Evolutionary conservation across 1,140 invertebrate genomes (phyloP), one percentile per base, ranked within the genome.

Genomic region (Apolygus lucorum): DNA sequence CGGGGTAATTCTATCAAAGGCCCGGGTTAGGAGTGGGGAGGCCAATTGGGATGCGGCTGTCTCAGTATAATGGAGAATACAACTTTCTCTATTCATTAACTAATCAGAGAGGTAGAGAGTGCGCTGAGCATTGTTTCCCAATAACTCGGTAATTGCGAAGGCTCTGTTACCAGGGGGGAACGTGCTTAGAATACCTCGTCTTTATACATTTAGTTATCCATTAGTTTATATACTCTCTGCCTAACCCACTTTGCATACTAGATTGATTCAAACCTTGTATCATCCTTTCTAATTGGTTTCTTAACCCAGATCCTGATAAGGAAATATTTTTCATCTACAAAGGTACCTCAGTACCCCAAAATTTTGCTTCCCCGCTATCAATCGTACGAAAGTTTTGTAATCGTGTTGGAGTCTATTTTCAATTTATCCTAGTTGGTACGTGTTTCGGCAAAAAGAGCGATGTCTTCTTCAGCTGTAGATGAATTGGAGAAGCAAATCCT

Each of bases 151-250:
- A 64, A 64, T 64, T 64, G 63, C 63, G 63, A 64, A 13, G 63
- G 63, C 63, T 64, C 63, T 64, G 63, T 64, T 64, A 64, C 63
- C 24, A 28, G 13, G 25, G 22, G 2, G 63, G 11, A 13, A 64
- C 63, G 63, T 64, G 71, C 73, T 2, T 62, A 66, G 13, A 25
- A 52, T 14, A 68, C 73, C 21, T 62, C 63, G 52, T 28, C 63
- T 64, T 64, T 64, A 64, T 64, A 64, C 63, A 64, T 64, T 64
- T 64, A 64, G 63, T 64, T 64, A 64, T 64, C 63, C 63, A 64
- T 64, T 64, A 64, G 63, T 64, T n/a, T 64, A 28, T 64, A 64
- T 59, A 59, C 54, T 59, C 54, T 59, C 11, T 24, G 54, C 54
- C 54, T 59, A 59, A 59, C 54, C 22, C 11, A 59, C 8, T 59